Evolutionary conservation across 2,797 vertebrate genomes (phyloP), one percentile per base, ranked within the genome.

Genomic region (Amphiprion clarkii): DNA sequence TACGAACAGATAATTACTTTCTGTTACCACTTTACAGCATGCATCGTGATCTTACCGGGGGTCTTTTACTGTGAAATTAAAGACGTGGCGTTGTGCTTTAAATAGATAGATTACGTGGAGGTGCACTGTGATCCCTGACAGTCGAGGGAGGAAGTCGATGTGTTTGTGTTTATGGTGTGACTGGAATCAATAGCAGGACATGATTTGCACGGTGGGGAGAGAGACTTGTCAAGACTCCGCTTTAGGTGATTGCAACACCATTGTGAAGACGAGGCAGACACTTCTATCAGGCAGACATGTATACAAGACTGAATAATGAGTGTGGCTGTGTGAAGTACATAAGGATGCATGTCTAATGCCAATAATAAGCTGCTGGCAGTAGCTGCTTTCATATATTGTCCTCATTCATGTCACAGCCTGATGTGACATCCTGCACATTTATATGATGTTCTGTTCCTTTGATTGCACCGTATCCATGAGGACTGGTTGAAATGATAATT

Each of bases 401-500:
- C 17, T 55, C 14, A 44, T 42, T 36, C 10, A 13, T 51, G 27
- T 51, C 39, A 62, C 46, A 14, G 14, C 49, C 19, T 69, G 40
- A 74, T 53, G 21, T 70, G 49, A 67, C 44, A 39, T 46, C 13
- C 33, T 46, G 33, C 39, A 12, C 56, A 29, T 69, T 71, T 70
- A 48, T 40, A 36, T 55, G 65, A 16, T 2, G 61, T 55, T 67
- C 72, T 61, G 7, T 33, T 52, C 46, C 54, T 81, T 81, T 60
- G 82, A 87, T 64, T 67, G 31, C 23, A 14, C 58, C 1, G 5
- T 23, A 67, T 78, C 73, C 85, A 12, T 57, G 44, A 74, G 77
- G 62, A 78, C 73, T 69, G 74, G 81, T 90, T 79, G 71, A 81
- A 83, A 78, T 86, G 19, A 39, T 39, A 39, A 39, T 39, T 10